Percentiles rank a stretch among this genome's conserved stretches.
Evolutionary conservation across 2,113 vertebrate species (phyloP).

Genomic region (Acanthochromis polyacanthus): DNA sequence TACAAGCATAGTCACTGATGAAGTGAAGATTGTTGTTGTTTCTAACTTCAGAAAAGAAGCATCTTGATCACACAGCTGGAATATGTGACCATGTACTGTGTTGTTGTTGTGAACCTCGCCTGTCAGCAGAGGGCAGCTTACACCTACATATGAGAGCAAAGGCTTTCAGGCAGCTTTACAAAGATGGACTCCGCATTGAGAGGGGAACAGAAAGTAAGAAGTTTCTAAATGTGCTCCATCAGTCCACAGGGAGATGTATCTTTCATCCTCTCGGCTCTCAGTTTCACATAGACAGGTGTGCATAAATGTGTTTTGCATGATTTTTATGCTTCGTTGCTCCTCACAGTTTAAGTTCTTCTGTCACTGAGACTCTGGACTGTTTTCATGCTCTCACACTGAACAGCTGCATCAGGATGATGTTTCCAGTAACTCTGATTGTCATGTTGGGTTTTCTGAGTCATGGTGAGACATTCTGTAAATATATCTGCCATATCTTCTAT

Average conservation of each 20-base stretch:
- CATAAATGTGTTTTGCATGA: conserved; percentile 31
- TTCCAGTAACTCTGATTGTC: conserved; percentile 14
- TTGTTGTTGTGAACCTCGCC: not conserved
- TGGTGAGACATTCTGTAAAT: not conserved
- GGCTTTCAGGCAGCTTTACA: not conserved
- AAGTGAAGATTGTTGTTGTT: no score
- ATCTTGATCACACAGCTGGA: no score
- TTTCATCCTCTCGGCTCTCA: conserved; percentile 1
- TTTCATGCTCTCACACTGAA: conserved; percentile 23
- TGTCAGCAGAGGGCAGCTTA: conserved; percentile 53
- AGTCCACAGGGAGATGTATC: not conserved
- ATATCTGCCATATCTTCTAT: no score
- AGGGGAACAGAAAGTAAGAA: not conserved
- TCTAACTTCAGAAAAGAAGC: no score
- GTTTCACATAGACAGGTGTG: conserved; percentile 51
- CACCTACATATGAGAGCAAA: not conserved
- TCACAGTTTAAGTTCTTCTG: conserved; percentile 25
- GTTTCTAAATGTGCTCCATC: not conserved
- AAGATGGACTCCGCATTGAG: not conserved
- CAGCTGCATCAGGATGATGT: conserved; percentile 28
- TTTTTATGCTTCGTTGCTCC: conserved; percentile 35
- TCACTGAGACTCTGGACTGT: conserved; percentile 6
- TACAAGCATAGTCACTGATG: no score
- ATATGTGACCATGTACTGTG: not conserved
- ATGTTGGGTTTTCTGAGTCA: conserved; percentile 8